Conservation (phyloP, 1,140 invertebrate genomes). For the Apis laboriosa region DNA sequence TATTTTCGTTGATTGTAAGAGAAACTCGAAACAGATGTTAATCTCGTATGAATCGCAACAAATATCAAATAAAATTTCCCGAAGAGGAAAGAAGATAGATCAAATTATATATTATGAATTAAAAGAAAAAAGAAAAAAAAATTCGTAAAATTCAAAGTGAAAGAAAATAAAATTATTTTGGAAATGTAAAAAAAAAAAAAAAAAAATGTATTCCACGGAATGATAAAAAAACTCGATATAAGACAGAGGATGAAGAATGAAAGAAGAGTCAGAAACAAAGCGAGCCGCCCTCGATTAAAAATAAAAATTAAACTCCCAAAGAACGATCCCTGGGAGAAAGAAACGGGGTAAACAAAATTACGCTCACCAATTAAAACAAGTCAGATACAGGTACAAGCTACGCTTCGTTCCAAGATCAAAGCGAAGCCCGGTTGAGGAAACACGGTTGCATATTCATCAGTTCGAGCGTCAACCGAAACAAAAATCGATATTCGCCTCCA, state of each 20-base stretch:
- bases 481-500: slow-evolving; percentile 18
- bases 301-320: background rate
- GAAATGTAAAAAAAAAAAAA: too few relatives aligned
- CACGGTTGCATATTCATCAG: slow-evolving; percentile 4
- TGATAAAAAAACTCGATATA: too few relatives aligned
- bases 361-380: background rate
- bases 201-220: background rate
- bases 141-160: too few relatives aligned
- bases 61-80: too few relatives aligned
- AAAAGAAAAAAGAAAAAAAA: too few relatives aligned
- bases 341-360: background rate
- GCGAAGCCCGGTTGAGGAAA: background rate
- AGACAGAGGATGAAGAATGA: too few relatives aligned
- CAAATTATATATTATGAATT: too few relatives aligned
- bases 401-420: background rate
- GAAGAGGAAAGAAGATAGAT: too few relatives aligned
- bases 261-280: too few relatives aligned
- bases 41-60: background rate
- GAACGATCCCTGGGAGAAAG: too few relatives aligned
- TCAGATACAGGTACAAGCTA: background rate
- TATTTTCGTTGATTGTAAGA: too few relatives aligned
- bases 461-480: background rate
- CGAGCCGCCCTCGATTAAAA: background rate
- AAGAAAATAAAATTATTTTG: too few relatives aligned
- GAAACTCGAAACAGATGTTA: background rate